Percentiles rank a stretch among this genome's conserved stretches.
Conservation (phyloP, 2,888 invertebrate genomes). For the Cosmia trapezina region DNA sequence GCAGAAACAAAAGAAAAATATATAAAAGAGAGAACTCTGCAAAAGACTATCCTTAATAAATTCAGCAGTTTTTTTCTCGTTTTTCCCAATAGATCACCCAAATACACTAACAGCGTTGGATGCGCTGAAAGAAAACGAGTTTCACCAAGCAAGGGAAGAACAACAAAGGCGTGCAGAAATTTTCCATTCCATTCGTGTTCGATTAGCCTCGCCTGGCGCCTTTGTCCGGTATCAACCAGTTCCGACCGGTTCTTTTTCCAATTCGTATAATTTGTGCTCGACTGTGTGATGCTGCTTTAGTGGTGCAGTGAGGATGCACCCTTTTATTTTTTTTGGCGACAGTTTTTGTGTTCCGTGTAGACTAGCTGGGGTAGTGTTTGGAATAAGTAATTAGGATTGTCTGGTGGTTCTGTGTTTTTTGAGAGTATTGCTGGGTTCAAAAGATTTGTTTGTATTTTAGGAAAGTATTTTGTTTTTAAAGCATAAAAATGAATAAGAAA, state of each 20-base stretch:
- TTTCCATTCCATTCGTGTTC: conserved; percentile 76
- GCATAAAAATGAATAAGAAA: too few species aligned
- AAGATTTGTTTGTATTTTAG: background rate
- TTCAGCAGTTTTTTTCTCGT: conserved; percentile 43
- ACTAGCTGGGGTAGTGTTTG: conserved; percentile 30
- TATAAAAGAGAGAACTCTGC: conserved; percentile 19
- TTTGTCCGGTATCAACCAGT: conserved; percentile 70
- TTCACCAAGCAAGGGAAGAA: conserved; percentile 66
- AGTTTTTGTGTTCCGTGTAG: conserved; percentile 35
- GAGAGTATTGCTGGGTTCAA: background rate
- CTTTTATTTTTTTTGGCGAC: conserved; percentile 31
- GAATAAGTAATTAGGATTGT: conserved; percentile 38
- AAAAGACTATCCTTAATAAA: conserved; percentile 63
- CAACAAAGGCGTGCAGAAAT: conserved; percentile 74
- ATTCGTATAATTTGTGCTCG: conserved; percentile 67
- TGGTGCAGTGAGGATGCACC: conserved; percentile 52
- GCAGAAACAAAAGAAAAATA: conserved; percentile 10
- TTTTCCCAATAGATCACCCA: conserved; percentile 53
- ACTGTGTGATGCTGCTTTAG: conserved; percentile 61
- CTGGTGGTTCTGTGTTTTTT: conserved; percentile 6
- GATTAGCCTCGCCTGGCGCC: conserved; percentile 72
- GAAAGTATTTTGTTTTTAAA: conserved; percentile 2
- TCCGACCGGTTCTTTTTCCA: conserved; percentile 62
- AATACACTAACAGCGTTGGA: conserved; percentile 63
- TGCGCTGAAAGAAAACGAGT: conserved; percentile 69